phyloP scores from a whole-genome alignment of 2,113 vertebrate species.

The Craseonycteris thonglongyai region DNA sequence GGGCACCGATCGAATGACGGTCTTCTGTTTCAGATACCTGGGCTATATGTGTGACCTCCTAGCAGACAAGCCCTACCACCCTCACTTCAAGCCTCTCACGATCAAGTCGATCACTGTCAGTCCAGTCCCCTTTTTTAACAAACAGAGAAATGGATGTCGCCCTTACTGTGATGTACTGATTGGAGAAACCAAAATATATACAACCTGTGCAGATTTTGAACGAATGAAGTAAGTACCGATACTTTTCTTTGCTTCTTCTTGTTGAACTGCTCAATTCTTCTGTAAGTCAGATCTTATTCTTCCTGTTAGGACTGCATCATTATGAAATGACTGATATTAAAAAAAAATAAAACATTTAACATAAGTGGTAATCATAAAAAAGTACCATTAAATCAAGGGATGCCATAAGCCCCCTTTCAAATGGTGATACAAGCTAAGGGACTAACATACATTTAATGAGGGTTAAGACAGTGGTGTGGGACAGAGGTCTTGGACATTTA shows the following conservation, averaged over 20 bases:
- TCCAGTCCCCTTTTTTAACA: slow-evolving; percentile 97
- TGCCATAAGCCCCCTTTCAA: not conserved
- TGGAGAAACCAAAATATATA: slow-evolving; percentile 96
- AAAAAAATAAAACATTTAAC: not conserved
- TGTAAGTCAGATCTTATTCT: not conserved
- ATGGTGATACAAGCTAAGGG: not conserved
- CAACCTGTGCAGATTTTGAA: slow-evolving; percentile 94
- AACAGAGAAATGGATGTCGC: slow-evolving; percentile 96
- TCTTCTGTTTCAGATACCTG: slow-evolving; percentile 87
- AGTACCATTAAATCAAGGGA: not conserved
- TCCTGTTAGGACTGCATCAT: not conserved
- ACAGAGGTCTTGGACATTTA: not conserved
- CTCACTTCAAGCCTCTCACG: slow-evolving; percentile 92
- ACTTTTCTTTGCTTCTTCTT: not conserved
- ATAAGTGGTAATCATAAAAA: not conserved
- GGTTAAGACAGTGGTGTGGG: not conserved
- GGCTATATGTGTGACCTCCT: slow-evolving; percentile 97
- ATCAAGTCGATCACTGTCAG: slow-evolving; percentile 92
- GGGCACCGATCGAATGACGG: not conserved
- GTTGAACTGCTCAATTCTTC: not conserved
- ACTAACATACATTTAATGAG: not conserved
- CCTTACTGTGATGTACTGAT: slow-evolving; percentile 97
- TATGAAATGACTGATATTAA: not conserved
- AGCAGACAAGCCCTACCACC: slow-evolving; percentile 91
- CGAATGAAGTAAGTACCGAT: slow-evolving; percentile 90